Conservation (phyloP, 2,113 vertebrate species). For the Tiliqua scincoides region DNA sequence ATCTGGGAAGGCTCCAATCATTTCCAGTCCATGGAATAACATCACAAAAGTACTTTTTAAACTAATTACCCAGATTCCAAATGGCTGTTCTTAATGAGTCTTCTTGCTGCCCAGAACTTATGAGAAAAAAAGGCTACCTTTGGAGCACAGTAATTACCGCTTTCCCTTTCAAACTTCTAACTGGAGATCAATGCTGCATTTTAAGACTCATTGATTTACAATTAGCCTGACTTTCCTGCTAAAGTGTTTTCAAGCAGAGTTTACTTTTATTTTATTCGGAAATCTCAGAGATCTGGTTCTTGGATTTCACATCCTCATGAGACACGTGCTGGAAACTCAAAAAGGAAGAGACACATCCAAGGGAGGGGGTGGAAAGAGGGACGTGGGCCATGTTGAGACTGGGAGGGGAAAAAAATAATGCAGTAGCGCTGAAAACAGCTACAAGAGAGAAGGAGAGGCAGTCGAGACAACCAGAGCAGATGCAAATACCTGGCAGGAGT, state of each 20-base stretch:
- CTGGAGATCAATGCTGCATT: constrained; percentile 92
- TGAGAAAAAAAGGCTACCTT: constrained; percentile 81
- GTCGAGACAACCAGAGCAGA: background rate
- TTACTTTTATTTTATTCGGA: constrained; percentile 87
- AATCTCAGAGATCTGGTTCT: constrained; percentile 81
- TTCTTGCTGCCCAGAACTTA: constrained; percentile 81
- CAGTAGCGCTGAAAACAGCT: background rate
- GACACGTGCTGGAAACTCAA: constrained; percentile 58
- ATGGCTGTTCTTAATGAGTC: constrained; percentile 80
- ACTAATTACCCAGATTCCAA: constrained; percentile 82
- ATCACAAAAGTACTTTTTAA: constrained; percentile 85
- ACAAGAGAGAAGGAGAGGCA: background rate
- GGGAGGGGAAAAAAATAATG: background rate
- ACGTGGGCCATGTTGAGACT: constrained; percentile 17
- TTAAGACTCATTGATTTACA: constrained; percentile 95
- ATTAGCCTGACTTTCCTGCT: constrained; percentile 88
- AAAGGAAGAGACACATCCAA: constrained; percentile 38
- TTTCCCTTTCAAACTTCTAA: constrained; percentile 87
- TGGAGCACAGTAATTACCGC: constrained; percentile 83
- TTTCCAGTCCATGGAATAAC: constrained; percentile 79
- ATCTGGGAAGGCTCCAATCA: constrained; percentile 75
- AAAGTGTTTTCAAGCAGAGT: constrained; percentile 84
- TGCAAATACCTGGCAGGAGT: background rate
- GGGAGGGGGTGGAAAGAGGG: background rate
- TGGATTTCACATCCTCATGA: constrained; percentile 76